phyloP scores from a whole-genome alignment of 2,113 vertebrate species.

The Ochotona curzoniae region DNA sequence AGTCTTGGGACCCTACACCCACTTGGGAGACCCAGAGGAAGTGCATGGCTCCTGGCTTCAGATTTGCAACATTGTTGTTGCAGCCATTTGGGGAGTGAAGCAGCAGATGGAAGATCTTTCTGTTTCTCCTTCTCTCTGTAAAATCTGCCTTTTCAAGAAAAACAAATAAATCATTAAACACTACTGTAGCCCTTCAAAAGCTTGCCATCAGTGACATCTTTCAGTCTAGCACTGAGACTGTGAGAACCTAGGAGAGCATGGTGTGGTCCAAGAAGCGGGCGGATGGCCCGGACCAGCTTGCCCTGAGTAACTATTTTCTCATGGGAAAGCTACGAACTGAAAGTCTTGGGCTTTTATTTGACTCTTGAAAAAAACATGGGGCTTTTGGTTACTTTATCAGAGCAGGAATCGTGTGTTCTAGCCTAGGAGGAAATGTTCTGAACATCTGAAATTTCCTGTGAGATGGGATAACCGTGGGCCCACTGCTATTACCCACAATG shows the following conservation, averaged over 20 bases:
- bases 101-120: no score
- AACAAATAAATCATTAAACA: background rate
- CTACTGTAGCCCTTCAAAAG: background rate
- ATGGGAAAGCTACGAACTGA: fast-evolving
- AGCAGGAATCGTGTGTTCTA: background rate
- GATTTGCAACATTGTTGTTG: no score
- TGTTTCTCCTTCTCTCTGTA: no score
- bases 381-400: background rate
- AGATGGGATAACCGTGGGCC: background rate
- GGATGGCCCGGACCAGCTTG: background rate
- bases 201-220: background rate
- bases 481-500: background rate
- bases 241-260: background rate
- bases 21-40: no score
- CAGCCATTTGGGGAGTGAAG: no score
- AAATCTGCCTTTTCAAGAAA: no score
- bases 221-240: background rate
- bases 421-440: background rate
- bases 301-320: background rate
- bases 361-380: background rate
- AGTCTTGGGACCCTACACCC: no score
- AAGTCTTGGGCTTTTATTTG: background rate
- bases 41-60: no score
- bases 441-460: background rate
- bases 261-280: background rate